Evolutionary conservation across 2,113 vertebrate genomes (phyloP).

Genomic region (Alectura lathami): DNA sequence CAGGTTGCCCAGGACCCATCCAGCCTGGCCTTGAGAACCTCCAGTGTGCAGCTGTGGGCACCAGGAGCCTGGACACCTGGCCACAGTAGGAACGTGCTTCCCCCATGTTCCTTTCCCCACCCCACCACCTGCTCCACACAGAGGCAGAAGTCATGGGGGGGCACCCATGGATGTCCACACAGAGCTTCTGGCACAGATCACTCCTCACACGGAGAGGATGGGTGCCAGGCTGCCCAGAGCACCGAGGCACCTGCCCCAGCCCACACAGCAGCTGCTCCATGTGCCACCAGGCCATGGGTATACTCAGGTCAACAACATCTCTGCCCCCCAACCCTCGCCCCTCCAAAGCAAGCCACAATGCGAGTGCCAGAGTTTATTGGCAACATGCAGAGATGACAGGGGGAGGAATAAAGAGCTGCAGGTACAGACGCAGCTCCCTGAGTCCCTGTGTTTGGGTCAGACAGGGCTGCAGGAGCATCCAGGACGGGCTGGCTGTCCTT

Average conservation of each 20-base stretch:
- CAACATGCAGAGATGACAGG: not conserved
- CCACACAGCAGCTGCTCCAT: not conserved
- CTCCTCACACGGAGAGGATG: not conserved
- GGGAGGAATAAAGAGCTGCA: not conserved
- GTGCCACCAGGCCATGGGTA: rapidly evolving
- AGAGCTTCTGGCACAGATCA: not conserved
- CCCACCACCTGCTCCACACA: not conserved
- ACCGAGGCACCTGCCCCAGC: not conserved
- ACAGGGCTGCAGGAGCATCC: not conserved
- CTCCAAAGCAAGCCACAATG: not conserved
- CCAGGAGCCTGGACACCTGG: rapidly evolving
- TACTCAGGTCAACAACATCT: rapidly evolving
- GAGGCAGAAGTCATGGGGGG: too few species aligned
- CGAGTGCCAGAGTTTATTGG: conserved; percentile 11
- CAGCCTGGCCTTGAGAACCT: too few species aligned
- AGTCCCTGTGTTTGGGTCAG: rapidly evolving
- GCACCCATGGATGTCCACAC: rapidly evolving
- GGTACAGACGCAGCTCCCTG: rapidly evolving
- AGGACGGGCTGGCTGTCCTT: not conserved
- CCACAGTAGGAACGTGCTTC: not conserved
- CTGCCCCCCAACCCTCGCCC: not conserved
- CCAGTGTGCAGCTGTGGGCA: not conserved
- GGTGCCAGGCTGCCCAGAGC: not conserved
- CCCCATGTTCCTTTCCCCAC: not conserved
- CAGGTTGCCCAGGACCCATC: too few species aligned